These are phyloP conservation scores for Dermolepida albohirtum DNA, from an alignment of 2,888 invertebrate species.

Conservation along the genomic window DNA sequence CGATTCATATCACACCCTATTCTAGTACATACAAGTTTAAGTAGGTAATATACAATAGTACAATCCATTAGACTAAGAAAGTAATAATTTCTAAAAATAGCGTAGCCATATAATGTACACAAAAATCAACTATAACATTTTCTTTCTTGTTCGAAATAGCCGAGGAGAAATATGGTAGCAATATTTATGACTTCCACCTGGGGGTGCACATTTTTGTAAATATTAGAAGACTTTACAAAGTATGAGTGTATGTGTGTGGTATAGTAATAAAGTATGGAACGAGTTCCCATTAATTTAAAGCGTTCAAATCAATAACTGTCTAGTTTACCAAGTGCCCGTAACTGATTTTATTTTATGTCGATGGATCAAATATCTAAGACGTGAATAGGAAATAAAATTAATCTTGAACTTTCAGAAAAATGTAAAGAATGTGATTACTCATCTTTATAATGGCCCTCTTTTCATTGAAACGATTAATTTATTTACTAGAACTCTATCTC, in stretches of 20 bases:
- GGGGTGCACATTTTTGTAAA: slow-evolving; percentile 36
- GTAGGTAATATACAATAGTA: too few species aligned
- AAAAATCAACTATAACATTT: slow-evolving; percentile 3
- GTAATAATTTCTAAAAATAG: too few species aligned
- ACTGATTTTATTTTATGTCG: slow-evolving; percentile 25
- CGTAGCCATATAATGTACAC: too few species aligned
- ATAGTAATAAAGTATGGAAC: slow-evolving; percentile 12
- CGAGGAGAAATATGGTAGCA: slow-evolving; percentile 28
- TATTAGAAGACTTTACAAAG: slow-evolving; percentile 15
- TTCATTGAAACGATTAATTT: too few species aligned
- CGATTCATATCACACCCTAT: too few species aligned
- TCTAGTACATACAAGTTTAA: too few species aligned
- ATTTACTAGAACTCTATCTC: too few species aligned
- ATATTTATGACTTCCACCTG: slow-evolving; percentile 22
- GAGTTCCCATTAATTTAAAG: slow-evolving; percentile 28
- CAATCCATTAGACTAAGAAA: too few species aligned
- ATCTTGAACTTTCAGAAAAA: too few species aligned
- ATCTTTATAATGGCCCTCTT: too few species aligned
- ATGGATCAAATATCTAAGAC: not conserved
- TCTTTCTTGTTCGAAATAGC: slow-evolving; percentile 13
- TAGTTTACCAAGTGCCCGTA: slow-evolving; percentile 23
- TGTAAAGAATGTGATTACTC: too few species aligned
- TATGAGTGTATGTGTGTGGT: slow-evolving; percentile 17
- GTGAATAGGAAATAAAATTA: not conserved
- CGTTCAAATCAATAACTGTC: slow-evolving; percentile 43